Evolutionary conservation across 2,113 vertebrate genomes (phyloP).

Genomic region (Corythaixoides concolor): DNA sequence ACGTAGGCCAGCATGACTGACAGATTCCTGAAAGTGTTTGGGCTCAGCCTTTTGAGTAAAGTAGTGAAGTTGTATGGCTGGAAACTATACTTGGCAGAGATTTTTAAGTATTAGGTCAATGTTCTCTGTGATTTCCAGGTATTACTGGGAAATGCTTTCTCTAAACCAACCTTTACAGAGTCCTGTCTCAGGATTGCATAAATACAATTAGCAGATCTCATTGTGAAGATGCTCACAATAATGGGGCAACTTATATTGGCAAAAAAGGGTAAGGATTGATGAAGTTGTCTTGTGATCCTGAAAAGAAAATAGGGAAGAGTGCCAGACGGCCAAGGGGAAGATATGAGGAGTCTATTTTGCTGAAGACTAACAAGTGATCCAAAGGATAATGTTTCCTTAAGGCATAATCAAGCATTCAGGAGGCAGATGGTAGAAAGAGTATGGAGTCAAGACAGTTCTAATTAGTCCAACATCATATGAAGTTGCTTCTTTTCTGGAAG

Average conservation of each 20-base stretch:
- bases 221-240: not conserved
- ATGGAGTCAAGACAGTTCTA: slow-evolving; percentile 26
- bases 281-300: not conserved
- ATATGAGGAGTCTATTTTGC: not conserved
- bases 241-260: not conserved
- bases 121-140: not conserved
- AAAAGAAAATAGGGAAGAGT: not conserved
- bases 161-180: not conserved
- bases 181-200: not conserved
- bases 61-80: not conserved
- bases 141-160: not conserved
- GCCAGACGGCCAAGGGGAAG: slow-evolving; percentile 13
- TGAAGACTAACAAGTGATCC: slow-evolving; percentile 32
- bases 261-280: not conserved
- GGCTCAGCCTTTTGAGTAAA: not conserved
- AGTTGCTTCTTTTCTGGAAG: not conserved
- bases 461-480: slow-evolving; percentile 21
- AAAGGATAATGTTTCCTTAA: slow-evolving; percentile 51
- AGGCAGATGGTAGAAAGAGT: slow-evolving; percentile 15
- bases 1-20: not conserved
- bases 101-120: not conserved
- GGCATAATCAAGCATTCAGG: slow-evolving; percentile 53
- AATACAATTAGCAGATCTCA: not conserved
- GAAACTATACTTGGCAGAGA: not conserved
- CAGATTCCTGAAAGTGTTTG: not conserved